Evolutionary conservation across 2,888 invertebrate genomes (phyloP).

Genomic region (Amphipyra berbera): DNA sequence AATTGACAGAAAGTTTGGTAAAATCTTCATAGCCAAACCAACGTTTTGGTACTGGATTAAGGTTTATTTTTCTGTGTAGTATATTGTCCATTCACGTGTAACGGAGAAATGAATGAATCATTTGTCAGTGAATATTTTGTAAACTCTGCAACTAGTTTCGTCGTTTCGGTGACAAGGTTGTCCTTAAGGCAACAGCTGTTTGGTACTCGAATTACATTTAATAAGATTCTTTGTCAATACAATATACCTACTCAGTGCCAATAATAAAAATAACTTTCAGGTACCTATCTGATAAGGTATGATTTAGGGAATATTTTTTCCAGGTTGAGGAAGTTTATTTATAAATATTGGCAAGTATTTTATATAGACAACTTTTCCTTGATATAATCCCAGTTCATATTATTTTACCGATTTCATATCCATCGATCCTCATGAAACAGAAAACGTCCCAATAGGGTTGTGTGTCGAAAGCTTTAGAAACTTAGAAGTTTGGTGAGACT

Average conservation of each 20-base stretch:
- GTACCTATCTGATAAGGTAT: too few relatives aligned
- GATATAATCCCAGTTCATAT: too few relatives aligned
- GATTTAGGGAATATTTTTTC: too few relatives aligned
- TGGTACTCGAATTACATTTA: slow-evolving; percentile 17
- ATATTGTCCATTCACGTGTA: slow-evolving; percentile 60
- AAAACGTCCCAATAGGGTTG: too few relatives aligned
- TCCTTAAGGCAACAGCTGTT: slow-evolving; percentile 11
- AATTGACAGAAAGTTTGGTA: slow-evolving; percentile 32
- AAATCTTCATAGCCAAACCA: neutral
- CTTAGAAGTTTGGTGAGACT: too few relatives aligned
- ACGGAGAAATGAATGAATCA: slow-evolving; percentile 78
- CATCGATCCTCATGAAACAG: too few relatives aligned
- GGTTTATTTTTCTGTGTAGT: slow-evolving; percentile 43
- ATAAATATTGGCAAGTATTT: too few relatives aligned
- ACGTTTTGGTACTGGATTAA: slow-evolving; percentile 14
- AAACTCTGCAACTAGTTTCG: slow-evolving; percentile 26
- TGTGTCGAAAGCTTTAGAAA: too few relatives aligned
- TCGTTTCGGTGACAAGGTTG: slow-evolving; percentile 43
- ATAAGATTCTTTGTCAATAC: slow-evolving; percentile 4
- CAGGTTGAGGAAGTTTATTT: too few relatives aligned
- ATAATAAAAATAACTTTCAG: neutral
- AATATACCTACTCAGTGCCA: neutral
- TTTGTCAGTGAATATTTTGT: slow-evolving; percentile 58
- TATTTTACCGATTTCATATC: too few relatives aligned
- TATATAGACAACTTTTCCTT: too few relatives aligned